Conservation (phyloP, 2,113 vertebrate species). For the Fregata magnificens region DNA sequence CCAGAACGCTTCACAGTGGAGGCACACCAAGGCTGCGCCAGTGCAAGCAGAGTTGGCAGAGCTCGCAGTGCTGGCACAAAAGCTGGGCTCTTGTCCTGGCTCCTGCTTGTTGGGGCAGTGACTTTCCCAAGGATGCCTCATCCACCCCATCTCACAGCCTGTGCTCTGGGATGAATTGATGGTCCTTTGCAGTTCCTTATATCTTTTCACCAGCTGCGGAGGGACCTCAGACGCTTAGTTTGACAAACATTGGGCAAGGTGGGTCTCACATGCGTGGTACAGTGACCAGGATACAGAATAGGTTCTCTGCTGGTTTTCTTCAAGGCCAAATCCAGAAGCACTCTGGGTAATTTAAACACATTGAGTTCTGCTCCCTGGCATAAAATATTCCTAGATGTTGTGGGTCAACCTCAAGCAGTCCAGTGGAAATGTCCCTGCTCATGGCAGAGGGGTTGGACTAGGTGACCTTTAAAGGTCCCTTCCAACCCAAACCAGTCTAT, state of each 20-base stretch:
- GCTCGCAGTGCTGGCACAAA: background rate
- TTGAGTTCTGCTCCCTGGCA: background rate
- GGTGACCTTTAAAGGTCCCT: background rate
- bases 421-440: background rate
- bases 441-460: background rate
- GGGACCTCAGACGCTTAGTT: background rate
- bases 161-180: background rate
- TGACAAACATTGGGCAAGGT: background rate
- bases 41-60: background rate
- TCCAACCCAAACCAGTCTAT: background rate
- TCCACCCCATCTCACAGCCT: background rate
- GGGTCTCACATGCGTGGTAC: fast-evolving
- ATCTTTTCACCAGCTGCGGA: background rate
- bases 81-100: background rate
- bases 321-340: background rate
- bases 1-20: background rate
- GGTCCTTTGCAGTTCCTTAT: background rate
- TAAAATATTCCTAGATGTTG: background rate
- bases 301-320: background rate
- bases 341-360: background rate
- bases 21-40: background rate
- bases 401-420: background rate
- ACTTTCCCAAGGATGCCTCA: background rate
- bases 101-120: background rate
- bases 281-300: background rate